Base-by-base conservation (phyloP, 1,140 invertebrate species). In the Chelonus insularis region DNA sequence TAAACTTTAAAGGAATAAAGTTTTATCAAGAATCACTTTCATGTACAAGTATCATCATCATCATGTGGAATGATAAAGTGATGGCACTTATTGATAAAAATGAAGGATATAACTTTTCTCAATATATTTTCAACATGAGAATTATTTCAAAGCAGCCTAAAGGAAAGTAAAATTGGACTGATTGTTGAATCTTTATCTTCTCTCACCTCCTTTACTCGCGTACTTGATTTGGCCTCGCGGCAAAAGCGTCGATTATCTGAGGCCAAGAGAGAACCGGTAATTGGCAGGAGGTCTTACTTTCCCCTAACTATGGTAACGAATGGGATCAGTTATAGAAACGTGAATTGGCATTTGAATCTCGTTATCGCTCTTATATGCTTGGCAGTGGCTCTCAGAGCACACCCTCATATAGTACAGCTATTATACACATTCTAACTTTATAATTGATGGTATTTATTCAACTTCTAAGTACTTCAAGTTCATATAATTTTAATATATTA, bases 261-360 rank as follows among this genome's bases (percentile, higher is more conserved):
- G 55, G 47, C 60, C 43, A 41, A 16, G 39, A 50, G 45, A 32
- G 64, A 65, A 67, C 48, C 57, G 60, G 64, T 71, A 71, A 71
- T 71, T 71, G 69, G 69, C 66, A 71, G 68, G 63, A 60, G 63
- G 63, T 59, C 63, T 63, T 58, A 62, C 66, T 65, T 65, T 65
- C 47, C 58, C 37, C 55, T 63, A 62, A 67, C 62, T 58, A 60
- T 29, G 37, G 48, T 70, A 70, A 70, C 63, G 65, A 68, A 68
- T 67, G 63, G 57, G 67, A 65, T 65, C 66, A 57, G 47, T 66
- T 55, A 55, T 61, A 41, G 59, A 29, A 36, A 62, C 52, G 51
- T 55, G 60, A 60, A 29, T 29, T 64, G 62, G 57, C 58, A 59
- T 71, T 68, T 66, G 69, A 68, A 68, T 71, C 69, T 71, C 60